Evolutionary conservation across 1,140 invertebrate species (phyloP), one percentile per base, ranked within the genome.

Genomic region (Phthorimaea operculella): DNA sequence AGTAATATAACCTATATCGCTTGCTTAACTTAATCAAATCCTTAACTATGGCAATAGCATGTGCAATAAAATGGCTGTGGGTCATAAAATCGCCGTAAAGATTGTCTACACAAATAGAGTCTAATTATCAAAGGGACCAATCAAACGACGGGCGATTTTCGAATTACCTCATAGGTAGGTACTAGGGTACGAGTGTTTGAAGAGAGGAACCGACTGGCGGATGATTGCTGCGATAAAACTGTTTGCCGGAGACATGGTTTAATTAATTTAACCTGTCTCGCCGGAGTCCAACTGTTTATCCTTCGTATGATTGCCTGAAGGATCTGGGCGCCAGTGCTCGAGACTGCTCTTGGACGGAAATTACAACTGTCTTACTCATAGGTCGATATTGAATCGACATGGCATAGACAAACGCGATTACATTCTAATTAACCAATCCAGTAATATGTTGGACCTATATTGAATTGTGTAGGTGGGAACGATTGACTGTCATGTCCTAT

Each of bases 61-160:
- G 61, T 55, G 70, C 65, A 76, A 78, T 83, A 81, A 81, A 81
- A 76, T 64, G 64, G 59, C 62, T 62, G 72, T 64, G 60, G 64
- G 63, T 72, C 74, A 79, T 81, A 83, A 81, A 83, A 79, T 42
- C 57, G 62, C 53, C 70, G 72, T 81, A 81, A 81, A 80, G 73
- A 81, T 79, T 74, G 78, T 78, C 76, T 77, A 72, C 69, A 78
- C 77, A 84, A 78, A 82, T 80, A 80, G 72, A 62, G 58, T 54
- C 79, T 81, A 80, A 84, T 84, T 79, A 78, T 68, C 65, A 61
- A 70, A 45, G 62, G 58, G 59, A 64, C 78, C 74, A 79, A 83
- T 80, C 74, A 72, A 65, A 70, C 50, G 48, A 51, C 52, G 60
- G 52, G 57, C 56, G 54, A 14, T 15, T 47, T 62, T 58, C 58